Base-by-base conservation (phyloP, 2,113 vertebrate genomes). In the Anseranas semipalmata region DNA sequence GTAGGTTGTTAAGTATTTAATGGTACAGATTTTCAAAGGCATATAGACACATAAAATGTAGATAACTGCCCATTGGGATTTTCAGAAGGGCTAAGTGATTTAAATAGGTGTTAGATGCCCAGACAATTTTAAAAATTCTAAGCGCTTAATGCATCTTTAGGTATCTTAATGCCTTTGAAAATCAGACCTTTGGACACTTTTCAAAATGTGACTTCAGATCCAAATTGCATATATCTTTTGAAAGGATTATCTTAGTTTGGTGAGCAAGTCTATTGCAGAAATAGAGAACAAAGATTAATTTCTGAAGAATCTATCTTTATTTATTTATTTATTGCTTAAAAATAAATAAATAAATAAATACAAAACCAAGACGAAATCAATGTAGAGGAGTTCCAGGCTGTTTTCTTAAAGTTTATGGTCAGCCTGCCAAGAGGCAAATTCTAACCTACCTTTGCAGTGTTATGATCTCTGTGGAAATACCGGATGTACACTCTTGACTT, bases 71-170 rank as follows among this genome's bases (percentile, higher is more conserved):
- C 96, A 56, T 1, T 77, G 81, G 91, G 91, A 95, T 68, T 89
- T 97, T 93, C 74, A 72, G 30, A 87, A 80, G 87, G 90, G 59
- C 90, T 96, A 90, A 97, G 91, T 97, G 93, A 96, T 96, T 95
- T 78, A 84, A 96, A 93, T 56, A 95, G 85, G 93, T 0, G 60
- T 88, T 93, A 90, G 95, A 86, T 96, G 87, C 87, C 78, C 87
- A 83, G 75, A 48, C 72, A 81, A 35, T 92, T 93, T 52, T 35
- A 74, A 93, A 89, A 96, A 90, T 95, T 91, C 45, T 76, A 89
- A 92, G 84, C 94, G 81, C 93, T 95, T 96, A 96, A 96, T 97
- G 94, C 89, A 52, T 79, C 93, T 95, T 91, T 73, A 87, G 89
- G 62, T 94, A 50, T 73, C 71, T 74, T 95, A 95, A 89, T 96